Base-by-base conservation (phyloP, 2,113 vertebrate species). In the Erinaceus europaeus region DNA sequence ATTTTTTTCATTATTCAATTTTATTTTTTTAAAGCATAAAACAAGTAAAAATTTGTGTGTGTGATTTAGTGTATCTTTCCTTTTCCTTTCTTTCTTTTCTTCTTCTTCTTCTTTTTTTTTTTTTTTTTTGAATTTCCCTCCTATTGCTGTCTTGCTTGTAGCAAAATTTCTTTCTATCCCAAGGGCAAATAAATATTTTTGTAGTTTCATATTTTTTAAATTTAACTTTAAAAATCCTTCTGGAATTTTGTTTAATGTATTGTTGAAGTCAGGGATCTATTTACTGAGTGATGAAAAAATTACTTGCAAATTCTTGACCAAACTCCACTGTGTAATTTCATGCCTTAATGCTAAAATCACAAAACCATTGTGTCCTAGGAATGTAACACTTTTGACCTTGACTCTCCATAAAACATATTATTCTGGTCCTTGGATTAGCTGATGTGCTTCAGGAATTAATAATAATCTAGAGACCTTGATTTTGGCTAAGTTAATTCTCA, bases 131-230 rank as follows among this genome's bases (percentile, higher is more conserved):
- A 36, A 50, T 17, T n/a, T 18, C 89, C 76, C 87, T 9, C 36
- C 87, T 84, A 84, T 27, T 84, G 67, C 36, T 73, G 34, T 80
- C 53, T 78, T 89, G 86, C 46, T 92, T 86, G 9, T 7, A 85
- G 48, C 13, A 67, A 55, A 82, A 75, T 46, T 89, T 93, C 88
- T 88, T 81, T 65, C 59, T 13, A 55, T 88, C 32, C 64, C 25
- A 88, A 90, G 85, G 65, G 86, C 67, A 91, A 83, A 90, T 85
- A 93, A 93, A 91, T 93, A 91, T 93, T 93, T 93, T 93, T 86
- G 10, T 68, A 75, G 88, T 94, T 92, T 93, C 72, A 76, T 78
- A 79, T 92, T 83, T 89, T n/a, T 83, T 57, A 84, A 90, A 82
- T 79, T 85, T 75, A 72, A 83, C n/a, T 40, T 93, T 93, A 57